phyloP scores from a whole-genome alignment of 2,888 invertebrate species.

The Bombylius discolor region DNA sequence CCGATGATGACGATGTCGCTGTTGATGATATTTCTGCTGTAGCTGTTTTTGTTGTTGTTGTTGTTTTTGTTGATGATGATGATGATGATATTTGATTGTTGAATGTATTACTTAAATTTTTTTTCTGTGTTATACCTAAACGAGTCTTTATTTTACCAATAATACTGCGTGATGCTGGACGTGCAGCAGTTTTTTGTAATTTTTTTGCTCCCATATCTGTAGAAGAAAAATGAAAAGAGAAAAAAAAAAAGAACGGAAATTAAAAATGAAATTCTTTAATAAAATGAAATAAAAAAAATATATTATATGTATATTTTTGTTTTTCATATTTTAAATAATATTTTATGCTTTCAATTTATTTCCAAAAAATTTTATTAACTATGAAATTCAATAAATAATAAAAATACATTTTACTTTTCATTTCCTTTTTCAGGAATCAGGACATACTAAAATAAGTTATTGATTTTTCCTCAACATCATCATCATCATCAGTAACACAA shows the following conservation, averaged over 20 bases:
- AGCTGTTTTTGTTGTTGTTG: neutral
- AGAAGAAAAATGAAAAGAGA: neutral
- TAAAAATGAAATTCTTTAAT: too few relatives aligned
- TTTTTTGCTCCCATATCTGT: slow-evolving; percentile 13
- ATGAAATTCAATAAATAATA: too few relatives aligned
- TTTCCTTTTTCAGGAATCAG: too few relatives aligned
- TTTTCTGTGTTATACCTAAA: neutral
- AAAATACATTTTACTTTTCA: too few relatives aligned
- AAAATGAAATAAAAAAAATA: too few relatives aligned
- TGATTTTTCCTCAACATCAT: too few relatives aligned
- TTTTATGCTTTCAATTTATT: too few relatives aligned
- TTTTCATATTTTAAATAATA: too few relatives aligned
- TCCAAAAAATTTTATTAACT: too few relatives aligned
- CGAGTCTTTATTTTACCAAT: slow-evolving; percentile 6
- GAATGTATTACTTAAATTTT: neutral
- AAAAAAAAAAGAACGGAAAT: neutral
- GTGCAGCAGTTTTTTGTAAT: neutral
- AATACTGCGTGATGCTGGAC: slow-evolving; percentile 1
- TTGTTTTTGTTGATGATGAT: neutral
- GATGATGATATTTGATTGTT: neutral
- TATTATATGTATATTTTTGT: too few relatives aligned
- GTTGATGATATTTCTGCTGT: neutral
- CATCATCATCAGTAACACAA: too few relatives aligned
- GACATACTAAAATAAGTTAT: too few relatives aligned
- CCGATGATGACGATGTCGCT: neutral